Percentiles rank a stretch among this genome's conserved stretches.
These are phyloP conservation scores for Coregonus ussuriensis DNA, from an alignment of 2,797 vertebrate species.

Conservation along the genomic window DNA sequence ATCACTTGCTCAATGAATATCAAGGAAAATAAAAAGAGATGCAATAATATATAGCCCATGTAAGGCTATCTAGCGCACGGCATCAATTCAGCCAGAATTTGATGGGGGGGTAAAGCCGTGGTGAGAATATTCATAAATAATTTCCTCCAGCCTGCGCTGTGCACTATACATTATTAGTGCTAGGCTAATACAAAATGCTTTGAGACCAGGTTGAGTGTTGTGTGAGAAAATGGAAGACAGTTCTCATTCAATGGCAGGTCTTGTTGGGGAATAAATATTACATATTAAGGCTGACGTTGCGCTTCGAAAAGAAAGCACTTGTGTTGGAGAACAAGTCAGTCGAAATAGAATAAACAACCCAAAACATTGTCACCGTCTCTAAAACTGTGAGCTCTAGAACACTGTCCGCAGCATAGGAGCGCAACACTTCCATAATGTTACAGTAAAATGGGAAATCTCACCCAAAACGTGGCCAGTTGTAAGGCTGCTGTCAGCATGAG, in stretches of 20 bases:
- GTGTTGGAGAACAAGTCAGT: not conserved
- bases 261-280: not conserved
- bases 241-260: not conserved
- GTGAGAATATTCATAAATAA: not conserved
- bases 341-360: not conserved
- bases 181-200: not conserved
- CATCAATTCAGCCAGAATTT: not conserved
- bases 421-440: not conserved
- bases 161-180: no score
- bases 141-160: not conserved
- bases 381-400: not conserved
- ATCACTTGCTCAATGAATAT: not conserved
- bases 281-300: not conserved
- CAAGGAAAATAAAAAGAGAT: not conserved
- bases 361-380: not conserved
- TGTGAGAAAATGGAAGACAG: not conserved
- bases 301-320: not conserved
- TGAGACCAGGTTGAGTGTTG: not conserved
- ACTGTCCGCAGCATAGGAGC: not conserved
- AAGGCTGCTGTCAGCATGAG: conserved; percentile 71
- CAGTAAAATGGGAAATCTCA: conserved; percentile 54
- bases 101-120: not conserved
- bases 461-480: conserved; percentile 71
- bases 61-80: not conserved
- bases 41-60: not conserved